Evolutionary conservation across 2,113 vertebrate species (phyloP).

Genomic region (Struthidea cinerea): DNA sequence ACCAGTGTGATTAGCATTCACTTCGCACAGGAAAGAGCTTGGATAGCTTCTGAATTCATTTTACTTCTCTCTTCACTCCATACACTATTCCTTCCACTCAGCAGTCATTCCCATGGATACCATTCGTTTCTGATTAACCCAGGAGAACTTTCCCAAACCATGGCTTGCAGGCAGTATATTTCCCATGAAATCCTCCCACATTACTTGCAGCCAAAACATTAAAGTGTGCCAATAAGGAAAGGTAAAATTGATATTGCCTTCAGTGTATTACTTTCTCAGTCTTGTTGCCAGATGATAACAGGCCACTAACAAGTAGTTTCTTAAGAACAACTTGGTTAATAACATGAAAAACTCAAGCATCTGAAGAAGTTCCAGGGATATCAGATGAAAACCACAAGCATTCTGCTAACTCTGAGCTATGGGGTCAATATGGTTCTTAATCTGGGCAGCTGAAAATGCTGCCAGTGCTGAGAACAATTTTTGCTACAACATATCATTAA

Average conservation of each 20-base stretch:
- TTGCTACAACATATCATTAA: background rate
- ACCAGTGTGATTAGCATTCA: constrained; percentile 1
- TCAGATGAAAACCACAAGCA: background rate
- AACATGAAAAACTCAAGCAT: background rate
- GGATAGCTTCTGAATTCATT: background rate
- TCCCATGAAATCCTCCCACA: background rate
- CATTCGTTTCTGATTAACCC: background rate
- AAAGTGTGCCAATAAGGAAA: background rate
- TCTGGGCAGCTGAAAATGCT: background rate
- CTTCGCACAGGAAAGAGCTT: background rate
- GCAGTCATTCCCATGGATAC: constrained; percentile 4
- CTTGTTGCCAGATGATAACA: background rate
- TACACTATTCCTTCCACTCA: constrained; percentile 9
- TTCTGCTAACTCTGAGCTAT: background rate
- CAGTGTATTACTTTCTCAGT: background rate
- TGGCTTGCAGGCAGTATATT: background rate
- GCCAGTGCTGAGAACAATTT: background rate
- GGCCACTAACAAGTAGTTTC: background rate
- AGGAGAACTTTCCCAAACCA: background rate
- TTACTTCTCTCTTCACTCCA: background rate
- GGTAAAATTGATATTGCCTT: background rate
- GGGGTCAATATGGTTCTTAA: background rate
- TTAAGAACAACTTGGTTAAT: background rate
- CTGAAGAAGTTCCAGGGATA: background rate
- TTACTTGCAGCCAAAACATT: background rate